Percentiles rank a stretch among this genome's conserved stretches.
Evolutionary conservation across 2,888 invertebrate species (phyloP).

Genomic region (Latrodectus elegans): DNA sequence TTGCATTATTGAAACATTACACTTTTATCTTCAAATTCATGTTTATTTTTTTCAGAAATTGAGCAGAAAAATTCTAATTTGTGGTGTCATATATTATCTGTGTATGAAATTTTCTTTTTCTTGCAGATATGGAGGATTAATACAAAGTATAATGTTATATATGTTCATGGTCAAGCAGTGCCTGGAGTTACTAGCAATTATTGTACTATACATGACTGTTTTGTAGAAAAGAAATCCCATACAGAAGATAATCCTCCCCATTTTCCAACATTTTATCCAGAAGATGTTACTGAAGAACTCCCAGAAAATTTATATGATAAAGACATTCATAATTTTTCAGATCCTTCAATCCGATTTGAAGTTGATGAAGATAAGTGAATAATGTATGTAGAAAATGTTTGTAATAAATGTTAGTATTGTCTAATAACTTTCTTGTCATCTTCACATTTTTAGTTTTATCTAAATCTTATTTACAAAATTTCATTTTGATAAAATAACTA

Average conservation of each 20-base stretch:
- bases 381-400: neutral
- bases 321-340: slow-evolving; percentile 83
- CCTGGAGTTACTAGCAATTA: slow-evolving; percentile 88
- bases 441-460: neutral
- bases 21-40: no score
- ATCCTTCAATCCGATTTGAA: slow-evolving; percentile 82
- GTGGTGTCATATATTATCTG: no score
- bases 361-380: slow-evolving; percentile 71
- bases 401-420: slow-evolving; percentile 10
- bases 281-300: slow-evolving; percentile 78
- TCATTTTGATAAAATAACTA: no score
- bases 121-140: slow-evolving; percentile 92
- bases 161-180: slow-evolving; percentile 86
- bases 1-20: no score
- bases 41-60: no score
- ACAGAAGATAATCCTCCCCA: slow-evolving; percentile 78
- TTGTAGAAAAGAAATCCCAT: slow-evolving; percentile 79
- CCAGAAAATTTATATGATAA: slow-evolving; percentile 86
- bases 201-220: slow-evolving; percentile 88
- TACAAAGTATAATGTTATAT: slow-evolving; percentile 94
- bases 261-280: slow-evolving; percentile 86
- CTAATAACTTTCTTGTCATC: slow-evolving; percentile 9
- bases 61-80: no score
- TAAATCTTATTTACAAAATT: no score
- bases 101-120: neutral